Evolutionary conservation across 1,140 invertebrate species (phyloP), one percentile per base, ranked within the genome.

Genomic region (Achroia grisella): DNA sequence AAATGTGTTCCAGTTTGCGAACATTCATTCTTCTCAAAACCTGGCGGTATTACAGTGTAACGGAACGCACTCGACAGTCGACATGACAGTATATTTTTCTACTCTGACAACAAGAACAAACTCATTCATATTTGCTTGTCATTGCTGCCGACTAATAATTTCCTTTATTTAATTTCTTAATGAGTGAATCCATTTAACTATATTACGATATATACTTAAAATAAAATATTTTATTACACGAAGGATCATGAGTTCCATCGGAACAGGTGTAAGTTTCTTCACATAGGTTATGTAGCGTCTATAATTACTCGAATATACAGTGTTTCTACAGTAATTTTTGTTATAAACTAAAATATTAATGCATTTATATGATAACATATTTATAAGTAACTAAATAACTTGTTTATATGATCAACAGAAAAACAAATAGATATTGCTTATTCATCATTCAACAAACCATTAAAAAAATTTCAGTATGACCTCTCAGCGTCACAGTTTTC

Each of bases 401-500:
- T n/a, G n/a, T n/a, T n/a, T n/a, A n/a, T n/a, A n/a, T n/a, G n/a
- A n/a, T n/a, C n/a, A n/a, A n/a, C n/a, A 23, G 17, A 3, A 23
- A 23, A 23, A n/a, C n/a, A n/a, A 37, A 37, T 17, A 37, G 17
- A 37, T 17, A n/a, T 48, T 68, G 48, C 48, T 50, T 65, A 61
- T 44, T 73, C 74, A 77, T 67, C 44, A 33, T 44, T 10, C 33
- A 29, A n/a, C 43, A 9, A 52, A 66, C 30, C 54, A 41, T 55
- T 6, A 2, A 23, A 23, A 23, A 3, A 2, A 62, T 90, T 91
- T 14, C 78, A 97, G 95, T 99, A 99, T 83, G 98, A 99, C 91
- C 89, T 99, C 57, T 99, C 97, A 50, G 98, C 98, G 8, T 99
- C 98, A 10, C 98, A 99, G 89, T 99, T 99, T 89, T 99, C 98